Conservation (phyloP, 1,140 invertebrate species). For the Drosophila virilis region DNA sequence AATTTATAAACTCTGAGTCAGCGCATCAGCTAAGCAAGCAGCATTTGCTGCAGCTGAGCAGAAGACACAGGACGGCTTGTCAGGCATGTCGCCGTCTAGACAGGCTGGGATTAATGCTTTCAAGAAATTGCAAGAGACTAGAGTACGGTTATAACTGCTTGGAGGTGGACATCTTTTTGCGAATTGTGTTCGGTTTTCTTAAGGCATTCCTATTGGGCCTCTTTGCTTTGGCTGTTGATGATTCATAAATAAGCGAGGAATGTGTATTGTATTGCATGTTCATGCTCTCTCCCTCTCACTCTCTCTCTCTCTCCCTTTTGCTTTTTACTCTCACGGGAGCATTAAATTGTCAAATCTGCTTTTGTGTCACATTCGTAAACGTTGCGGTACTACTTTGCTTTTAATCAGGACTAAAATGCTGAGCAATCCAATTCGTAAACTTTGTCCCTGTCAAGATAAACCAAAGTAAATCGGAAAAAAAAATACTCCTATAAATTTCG, state of each 20-base stretch:
- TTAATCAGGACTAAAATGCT: background rate
- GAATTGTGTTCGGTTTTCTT: background rate
- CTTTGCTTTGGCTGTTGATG: no score
- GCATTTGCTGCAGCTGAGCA: background rate
- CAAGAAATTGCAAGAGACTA: constrained; percentile 1
- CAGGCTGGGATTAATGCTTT: constrained; percentile 55
- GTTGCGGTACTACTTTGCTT: background rate
- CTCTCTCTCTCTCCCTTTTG: no score
- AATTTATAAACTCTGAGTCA: constrained; percentile 75
- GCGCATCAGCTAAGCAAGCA: constrained; percentile 20
- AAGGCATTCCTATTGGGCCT: background rate
- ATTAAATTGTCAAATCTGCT: background rate
- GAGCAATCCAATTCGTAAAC: no score
- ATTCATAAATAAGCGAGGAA: background rate
- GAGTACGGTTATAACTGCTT: background rate
- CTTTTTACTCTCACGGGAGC: background rate
- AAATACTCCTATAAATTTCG: background rate
- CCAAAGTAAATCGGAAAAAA: no score
- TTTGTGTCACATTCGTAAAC: background rate
- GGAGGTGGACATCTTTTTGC: background rate
- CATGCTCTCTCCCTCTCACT: no score
- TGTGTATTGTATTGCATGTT: background rate
- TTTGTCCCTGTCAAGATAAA: no score
- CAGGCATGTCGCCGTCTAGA: constrained; percentile 65
- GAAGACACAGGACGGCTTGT: constrained; percentile 10